These are phyloP conservation scores for Gadopsis bispinosus DNA, from an alignment of 2,797 vertebrate genomes.

Conservation along the genomic window DNA sequence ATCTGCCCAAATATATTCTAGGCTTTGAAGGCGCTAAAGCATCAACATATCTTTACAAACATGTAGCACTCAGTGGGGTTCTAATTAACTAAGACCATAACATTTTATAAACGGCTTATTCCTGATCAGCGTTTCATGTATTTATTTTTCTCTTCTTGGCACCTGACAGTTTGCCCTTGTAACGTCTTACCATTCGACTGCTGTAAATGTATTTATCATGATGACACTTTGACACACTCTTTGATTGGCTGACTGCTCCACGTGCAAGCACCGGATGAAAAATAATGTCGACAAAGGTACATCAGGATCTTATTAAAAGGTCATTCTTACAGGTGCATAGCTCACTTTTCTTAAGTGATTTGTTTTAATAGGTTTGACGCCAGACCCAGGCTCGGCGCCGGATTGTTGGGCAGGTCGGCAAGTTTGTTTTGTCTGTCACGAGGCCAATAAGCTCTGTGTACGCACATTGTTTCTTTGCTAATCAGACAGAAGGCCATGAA, in stretches of 20 bases:
- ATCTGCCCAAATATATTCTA: not conserved
- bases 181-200: not conserved
- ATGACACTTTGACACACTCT: not conserved
- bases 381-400: not conserved
- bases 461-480: not conserved
- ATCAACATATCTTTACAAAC: not conserved
- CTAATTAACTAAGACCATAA: not conserved
- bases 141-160: not conserved
- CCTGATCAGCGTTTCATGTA: not conserved
- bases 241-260: not conserved
- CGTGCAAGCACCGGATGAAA: not conserved
- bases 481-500: constrained; percentile 3
- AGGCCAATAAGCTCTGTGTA: constrained; percentile 4
- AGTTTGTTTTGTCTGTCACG: not conserved
- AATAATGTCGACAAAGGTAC: not conserved
- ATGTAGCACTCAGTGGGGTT: not conserved
- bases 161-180: not conserved
- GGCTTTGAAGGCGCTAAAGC: not conserved
- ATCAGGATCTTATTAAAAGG: not conserved
- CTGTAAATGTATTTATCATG: not conserved
- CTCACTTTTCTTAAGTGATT: not conserved
- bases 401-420: not conserved
- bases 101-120: not conserved
- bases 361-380: not conserved
- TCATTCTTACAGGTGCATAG: not conserved